Percentiles rank a stretch among this genome's conserved stretches.
Conservation (phyloP, 2,113 vertebrate genomes). For the Trogon melanurus region DNA sequence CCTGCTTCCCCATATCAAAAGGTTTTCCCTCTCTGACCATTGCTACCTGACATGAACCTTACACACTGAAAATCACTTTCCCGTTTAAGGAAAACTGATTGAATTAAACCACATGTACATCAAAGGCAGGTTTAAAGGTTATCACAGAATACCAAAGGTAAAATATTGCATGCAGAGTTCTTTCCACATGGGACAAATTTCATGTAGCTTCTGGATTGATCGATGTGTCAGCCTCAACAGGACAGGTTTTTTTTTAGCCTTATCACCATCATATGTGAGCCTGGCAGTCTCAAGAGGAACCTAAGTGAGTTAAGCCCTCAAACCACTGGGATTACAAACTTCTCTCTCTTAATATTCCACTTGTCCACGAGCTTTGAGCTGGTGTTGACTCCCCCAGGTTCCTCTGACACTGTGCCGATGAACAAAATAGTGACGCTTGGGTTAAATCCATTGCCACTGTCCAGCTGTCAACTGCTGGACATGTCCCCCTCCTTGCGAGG, state of each 20-base stretch:
- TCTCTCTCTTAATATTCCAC: background rate
- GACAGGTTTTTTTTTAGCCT: background rate
- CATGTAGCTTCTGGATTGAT: background rate
- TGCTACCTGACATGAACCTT: background rate
- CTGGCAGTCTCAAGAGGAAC: background rate
- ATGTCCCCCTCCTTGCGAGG: background rate
- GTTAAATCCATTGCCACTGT: background rate
- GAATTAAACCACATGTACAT: constrained; percentile 20
- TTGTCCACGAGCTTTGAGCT: background rate
- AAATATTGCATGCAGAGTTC: background rate
- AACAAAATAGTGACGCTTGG: background rate
- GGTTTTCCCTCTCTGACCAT: background rate
- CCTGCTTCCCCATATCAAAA: constrained; percentile 2
- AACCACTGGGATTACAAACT: background rate
- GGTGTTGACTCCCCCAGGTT: background rate
- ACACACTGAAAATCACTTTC: constrained; percentile 14
- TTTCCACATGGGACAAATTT: constrained; percentile 35
- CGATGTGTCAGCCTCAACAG: background rate
- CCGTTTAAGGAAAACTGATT: background rate
- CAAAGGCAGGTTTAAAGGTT: background rate
- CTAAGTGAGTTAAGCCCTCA: background rate
- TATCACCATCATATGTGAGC: background rate
- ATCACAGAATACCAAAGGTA: background rate
- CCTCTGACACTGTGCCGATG: background rate
- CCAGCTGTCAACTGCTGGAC: background rate